phyloP scores from a whole-genome alignment of 2,113 vertebrate genomes.

The Sceloporus tristichus region DNA sequence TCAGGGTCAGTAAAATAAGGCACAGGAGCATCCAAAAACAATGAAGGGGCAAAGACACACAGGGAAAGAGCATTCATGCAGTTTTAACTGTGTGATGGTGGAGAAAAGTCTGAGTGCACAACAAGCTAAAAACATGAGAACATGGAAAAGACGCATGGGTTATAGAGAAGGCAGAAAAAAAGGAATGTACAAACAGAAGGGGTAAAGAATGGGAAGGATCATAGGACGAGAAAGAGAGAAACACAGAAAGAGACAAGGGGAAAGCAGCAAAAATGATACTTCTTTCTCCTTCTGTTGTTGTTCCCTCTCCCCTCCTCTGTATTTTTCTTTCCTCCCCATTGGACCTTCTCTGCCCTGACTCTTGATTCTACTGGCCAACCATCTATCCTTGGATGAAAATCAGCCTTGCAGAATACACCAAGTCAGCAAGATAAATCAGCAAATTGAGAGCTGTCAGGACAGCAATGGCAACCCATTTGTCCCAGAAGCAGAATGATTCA shows the following conservation, averaged over 20 bases:
- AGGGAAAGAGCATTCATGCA: background rate
- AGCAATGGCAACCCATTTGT: conserved; percentile 82
- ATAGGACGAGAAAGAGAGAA: background rate
- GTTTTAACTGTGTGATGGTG: too few species aligned
- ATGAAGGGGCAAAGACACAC: too few species aligned
- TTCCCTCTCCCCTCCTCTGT: background rate
- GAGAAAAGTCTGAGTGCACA: background rate
- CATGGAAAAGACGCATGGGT: background rate
- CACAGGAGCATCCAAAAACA: background rate
- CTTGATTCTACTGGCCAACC: rapidly evolving
- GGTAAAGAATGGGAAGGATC: background rate
- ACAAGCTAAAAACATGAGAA: background rate
- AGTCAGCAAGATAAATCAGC: conserved; percentile 86
- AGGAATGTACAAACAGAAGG: background rate
- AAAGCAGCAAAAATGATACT: background rate
- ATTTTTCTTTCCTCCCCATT: background rate
- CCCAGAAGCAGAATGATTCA: conserved; percentile 76
- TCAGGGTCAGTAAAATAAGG: background rate
- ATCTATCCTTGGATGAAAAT: conserved; percentile 83
- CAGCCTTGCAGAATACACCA: conserved; percentile 86
- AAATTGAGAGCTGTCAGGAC: conserved; percentile 87
- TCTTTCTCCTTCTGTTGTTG: background rate
- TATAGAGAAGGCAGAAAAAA: background rate
- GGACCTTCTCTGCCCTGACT: background rate
- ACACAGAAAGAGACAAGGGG: background rate